phyloP scores from a whole-genome alignment of 1,140 invertebrate genomes.

The Maconellicoccus hirsutus region DNA sequence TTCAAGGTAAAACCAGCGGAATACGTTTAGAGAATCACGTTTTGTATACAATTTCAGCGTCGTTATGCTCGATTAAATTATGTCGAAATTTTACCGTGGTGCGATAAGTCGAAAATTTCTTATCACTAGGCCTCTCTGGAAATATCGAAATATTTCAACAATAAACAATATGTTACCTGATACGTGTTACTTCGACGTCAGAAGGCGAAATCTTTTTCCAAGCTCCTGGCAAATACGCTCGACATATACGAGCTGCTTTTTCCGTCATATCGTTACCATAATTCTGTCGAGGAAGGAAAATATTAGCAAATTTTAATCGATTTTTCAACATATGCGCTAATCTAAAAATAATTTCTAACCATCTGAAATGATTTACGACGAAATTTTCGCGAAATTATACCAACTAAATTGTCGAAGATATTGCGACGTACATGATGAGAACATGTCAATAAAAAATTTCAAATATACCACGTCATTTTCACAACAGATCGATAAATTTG shows the following conservation, averaged over 20 bases:
- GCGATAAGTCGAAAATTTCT: neutral
- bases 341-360: neutral
- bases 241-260: slow-evolving; percentile 70
- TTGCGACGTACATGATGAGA: neutral
- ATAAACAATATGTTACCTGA: slow-evolving; percentile 29
- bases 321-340: too few relatives aligned
- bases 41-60: too few relatives aligned
- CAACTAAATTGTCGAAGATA: too few relatives aligned
- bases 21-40: too few relatives aligned
- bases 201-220: slow-evolving; percentile 42
- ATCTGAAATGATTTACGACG: neutral
- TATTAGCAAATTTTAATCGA: neutral
- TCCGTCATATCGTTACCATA: slow-evolving; percentile 29
- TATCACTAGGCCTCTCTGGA: neutral
- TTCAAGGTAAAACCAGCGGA: too few relatives aligned
- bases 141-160: neutral
- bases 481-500: neutral
- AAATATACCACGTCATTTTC: neutral
- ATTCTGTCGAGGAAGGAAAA: neutral
- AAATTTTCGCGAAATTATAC: neutral
- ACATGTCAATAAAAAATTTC: neutral
- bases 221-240: slow-evolving; percentile 71
- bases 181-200: slow-evolving; percentile 30
- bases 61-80: too few relatives aligned
- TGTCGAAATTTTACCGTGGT: too few relatives aligned